Evolutionary conservation across 2,888 invertebrate species (phyloP).

Genomic region (Polyommatus icarus): DNA sequence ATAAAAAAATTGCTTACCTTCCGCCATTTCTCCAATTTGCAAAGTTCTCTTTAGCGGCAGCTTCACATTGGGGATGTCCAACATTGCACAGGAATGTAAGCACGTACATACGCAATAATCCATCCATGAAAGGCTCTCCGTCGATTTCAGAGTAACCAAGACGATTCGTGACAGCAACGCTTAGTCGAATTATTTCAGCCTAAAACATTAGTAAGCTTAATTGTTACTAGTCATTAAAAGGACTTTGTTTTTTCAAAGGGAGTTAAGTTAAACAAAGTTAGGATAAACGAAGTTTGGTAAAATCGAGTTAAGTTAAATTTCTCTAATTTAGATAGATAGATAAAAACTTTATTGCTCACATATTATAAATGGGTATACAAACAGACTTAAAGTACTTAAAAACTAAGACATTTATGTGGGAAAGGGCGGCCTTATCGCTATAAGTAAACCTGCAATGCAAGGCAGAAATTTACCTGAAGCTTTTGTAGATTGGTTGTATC

Average conservation of each 20-base stretch:
- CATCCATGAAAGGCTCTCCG: constrained; percentile 72
- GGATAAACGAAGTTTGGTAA: too few species aligned
- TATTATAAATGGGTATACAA: too few species aligned
- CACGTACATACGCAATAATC: constrained; percentile 77
- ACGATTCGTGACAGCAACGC: constrained; percentile 67
- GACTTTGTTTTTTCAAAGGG: too few species aligned
- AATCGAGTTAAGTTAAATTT: too few species aligned
- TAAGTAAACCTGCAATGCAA: too few species aligned
- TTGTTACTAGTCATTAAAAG: background rate
- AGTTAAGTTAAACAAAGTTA: too few species aligned
- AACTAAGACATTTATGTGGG: too few species aligned
- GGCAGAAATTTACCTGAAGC: constrained; percentile 50
- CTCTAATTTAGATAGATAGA: constrained; percentile 24
- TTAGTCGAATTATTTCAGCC: constrained; percentile 66
- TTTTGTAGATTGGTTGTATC: constrained; percentile 48
- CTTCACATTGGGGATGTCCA: constrained; percentile 63
- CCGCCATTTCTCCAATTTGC: constrained; percentile 57
- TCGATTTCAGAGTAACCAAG: constrained; percentile 72
- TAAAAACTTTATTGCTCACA: too few species aligned
- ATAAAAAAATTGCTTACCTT: constrained; percentile 50
- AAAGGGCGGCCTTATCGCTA: too few species aligned
- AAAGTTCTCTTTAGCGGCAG: constrained; percentile 62
- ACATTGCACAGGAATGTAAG: constrained; percentile 79
- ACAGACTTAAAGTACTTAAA: too few species aligned
- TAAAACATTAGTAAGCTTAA: constrained; percentile 46